Percentiles rank a stretch among this genome's conserved stretches.
phyloP scores from a whole-genome alignment of 2,888 invertebrate species.

The Latrodectus elegans region DNA sequence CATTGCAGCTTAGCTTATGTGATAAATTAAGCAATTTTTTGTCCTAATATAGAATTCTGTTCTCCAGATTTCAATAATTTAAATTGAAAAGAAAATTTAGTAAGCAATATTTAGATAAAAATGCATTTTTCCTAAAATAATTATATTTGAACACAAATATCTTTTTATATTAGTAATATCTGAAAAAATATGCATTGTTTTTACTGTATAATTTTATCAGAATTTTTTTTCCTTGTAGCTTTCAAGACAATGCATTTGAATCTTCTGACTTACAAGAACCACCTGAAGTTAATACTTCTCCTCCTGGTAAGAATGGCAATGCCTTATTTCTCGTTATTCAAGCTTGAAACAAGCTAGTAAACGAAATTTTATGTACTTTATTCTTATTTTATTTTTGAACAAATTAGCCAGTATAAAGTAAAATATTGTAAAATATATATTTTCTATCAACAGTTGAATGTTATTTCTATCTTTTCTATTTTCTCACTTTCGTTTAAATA shows the following conservation, averaged over 20 bases:
- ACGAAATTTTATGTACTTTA: background rate
- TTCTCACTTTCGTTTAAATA: background rate
- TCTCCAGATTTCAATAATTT: too few species aligned
- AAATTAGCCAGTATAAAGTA: background rate
- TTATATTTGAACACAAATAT: too few species aligned
- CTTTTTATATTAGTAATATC: too few species aligned
- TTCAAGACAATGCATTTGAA: conserved; percentile 51
- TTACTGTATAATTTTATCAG: too few species aligned
- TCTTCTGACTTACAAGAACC: conserved; percentile 55
- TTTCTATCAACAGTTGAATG: background rate
- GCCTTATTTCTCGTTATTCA: background rate
- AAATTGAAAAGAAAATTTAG: too few species aligned
- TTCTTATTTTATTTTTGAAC: background rate
- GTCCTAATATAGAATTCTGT: too few species aligned
- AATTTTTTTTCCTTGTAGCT: background rate
- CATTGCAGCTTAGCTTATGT: too few species aligned
- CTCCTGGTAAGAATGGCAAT: conserved; percentile 34
- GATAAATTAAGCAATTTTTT: too few species aligned
- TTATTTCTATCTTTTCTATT: background rate
- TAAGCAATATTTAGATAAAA: too few species aligned
- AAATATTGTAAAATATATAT: background rate
- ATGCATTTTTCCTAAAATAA: too few species aligned
- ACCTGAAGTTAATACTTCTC: conserved; percentile 60
- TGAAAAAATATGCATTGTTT: too few species aligned
- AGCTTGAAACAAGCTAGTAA: background rate